phyloP scores from a whole-genome alignment of 1,140 invertebrate species.

The Oedothorax gibbosus region DNA sequence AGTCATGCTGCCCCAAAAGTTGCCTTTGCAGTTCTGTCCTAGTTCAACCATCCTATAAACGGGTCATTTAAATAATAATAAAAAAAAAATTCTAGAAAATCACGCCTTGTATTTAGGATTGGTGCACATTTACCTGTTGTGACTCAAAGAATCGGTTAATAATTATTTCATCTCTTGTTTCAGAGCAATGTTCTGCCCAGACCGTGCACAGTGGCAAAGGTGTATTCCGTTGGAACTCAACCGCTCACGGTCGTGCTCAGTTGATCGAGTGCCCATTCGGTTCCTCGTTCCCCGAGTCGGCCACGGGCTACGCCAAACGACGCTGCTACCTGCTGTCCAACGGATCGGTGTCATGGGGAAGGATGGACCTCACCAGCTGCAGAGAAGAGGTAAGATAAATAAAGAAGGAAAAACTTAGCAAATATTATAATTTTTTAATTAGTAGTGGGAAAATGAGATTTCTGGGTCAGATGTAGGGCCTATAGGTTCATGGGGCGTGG shows the following conservation, averaged over 20 bases:
- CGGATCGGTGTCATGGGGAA: constrained; percentile 54
- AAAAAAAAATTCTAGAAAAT: too few relatives aligned
- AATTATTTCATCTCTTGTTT: constrained; percentile 1
- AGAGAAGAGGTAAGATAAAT: constrained; percentile 6
- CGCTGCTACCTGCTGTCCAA: constrained; percentile 59
- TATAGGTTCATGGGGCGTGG: too few relatives aligned
- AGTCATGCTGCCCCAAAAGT: too few relatives aligned
- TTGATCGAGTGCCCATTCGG: constrained; percentile 65
- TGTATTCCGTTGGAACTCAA: constrained; percentile 65
- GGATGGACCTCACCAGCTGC: constrained; percentile 42
- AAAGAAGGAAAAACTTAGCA: too few relatives aligned
- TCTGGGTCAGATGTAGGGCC: too few relatives aligned
- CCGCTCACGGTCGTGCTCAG: constrained; percentile 63
- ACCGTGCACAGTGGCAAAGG: constrained; percentile 63
- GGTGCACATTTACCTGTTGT: too few relatives aligned
- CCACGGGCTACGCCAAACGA: constrained; percentile 52
- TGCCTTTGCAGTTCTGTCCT: too few relatives aligned
- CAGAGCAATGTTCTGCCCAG: constrained; percentile 65
- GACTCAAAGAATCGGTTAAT: background rate
- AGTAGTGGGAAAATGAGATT: too few relatives aligned
- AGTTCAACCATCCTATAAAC: too few relatives aligned
- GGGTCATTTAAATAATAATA: too few relatives aligned
- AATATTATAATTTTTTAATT: too few relatives aligned
- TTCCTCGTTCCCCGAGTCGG: constrained; percentile 37
- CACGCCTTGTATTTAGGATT: too few relatives aligned